A percentile compares a stretch with the other conserved stretches of the same genome.
Conservation (phyloP, 2,888 invertebrate genomes). For the Andrena dorsata region DNA sequence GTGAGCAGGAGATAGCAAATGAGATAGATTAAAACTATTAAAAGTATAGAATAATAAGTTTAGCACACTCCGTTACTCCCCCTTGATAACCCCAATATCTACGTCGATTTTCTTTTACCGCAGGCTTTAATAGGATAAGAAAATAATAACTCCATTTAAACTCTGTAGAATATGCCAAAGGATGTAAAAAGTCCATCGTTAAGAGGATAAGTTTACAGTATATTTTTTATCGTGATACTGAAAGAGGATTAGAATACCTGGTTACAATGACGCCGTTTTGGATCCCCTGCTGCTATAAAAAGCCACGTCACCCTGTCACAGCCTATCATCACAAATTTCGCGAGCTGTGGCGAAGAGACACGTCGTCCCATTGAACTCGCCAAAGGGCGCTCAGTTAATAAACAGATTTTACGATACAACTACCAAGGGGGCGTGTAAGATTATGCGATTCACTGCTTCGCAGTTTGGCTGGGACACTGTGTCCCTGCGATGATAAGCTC, state of each 20-base stretch:
- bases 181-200: background rate
- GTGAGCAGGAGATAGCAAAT: too few species aligned
- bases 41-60: too few species aligned
- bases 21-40: too few species aligned
- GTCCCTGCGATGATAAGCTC: conserved; percentile 10
- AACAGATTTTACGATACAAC: conserved; percentile 49
- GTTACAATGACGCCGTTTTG: background rate
- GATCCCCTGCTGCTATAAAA: background rate
- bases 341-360: conserved; percentile 16
- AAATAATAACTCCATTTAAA: background rate
- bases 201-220: background rate
- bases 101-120: background rate
- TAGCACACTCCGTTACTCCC: too few species aligned
- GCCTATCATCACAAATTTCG: conserved; percentile 16
- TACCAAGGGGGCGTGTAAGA: conserved; percentile 17
- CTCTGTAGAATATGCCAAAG: background rate
- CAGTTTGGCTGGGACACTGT: background rate
- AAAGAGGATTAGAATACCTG: background rate
- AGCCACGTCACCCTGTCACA: background rate
- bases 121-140: background rate
- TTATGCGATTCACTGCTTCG: conserved; percentile 10
- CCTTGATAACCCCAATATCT: background rate
- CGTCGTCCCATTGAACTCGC: conserved; percentile 27
- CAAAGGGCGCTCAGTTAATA: conserved; percentile 50
- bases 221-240: too few species aligned